Evolutionary conservation across 2,888 invertebrate species (phyloP).

Genomic region (Parnassius orleans): DNA sequence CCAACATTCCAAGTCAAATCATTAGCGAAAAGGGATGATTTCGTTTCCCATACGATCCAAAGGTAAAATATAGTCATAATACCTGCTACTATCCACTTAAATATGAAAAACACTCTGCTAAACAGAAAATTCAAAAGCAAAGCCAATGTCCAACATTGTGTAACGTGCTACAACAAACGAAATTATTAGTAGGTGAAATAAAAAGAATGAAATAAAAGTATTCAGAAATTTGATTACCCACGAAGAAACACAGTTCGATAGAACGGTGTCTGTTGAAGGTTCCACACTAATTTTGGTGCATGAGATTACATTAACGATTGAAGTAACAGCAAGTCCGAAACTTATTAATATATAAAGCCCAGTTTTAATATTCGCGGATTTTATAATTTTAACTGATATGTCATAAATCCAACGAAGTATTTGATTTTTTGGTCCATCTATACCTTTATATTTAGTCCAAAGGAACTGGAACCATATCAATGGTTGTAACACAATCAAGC

Average conservation of each 20-base stretch:
- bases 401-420: constrained; percentile 81
- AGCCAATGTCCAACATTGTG: constrained; percentile 84
- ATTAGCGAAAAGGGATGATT: constrained; percentile 76
- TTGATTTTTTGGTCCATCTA: constrained; percentile 78
- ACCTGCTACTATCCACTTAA: constrained; percentile 88
- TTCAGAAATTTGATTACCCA: constrained; percentile 62
- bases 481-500: constrained; percentile 80
- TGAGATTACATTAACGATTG: constrained; percentile 83
- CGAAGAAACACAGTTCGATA: constrained; percentile 73
- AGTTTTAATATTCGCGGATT: constrained; percentile 82
- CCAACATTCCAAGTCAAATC: constrained; percentile 86
- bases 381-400: constrained; percentile 82
- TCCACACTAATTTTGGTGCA: constrained; percentile 55
- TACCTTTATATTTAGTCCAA: constrained; percentile 79
- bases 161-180: constrained; percentile 85
- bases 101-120: constrained; percentile 89
- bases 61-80: constrained; percentile 84
- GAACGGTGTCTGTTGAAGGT: constrained; percentile 44
- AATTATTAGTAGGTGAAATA: background rate
- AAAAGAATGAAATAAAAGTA: constrained; percentile 4
- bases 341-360: constrained; percentile 85
- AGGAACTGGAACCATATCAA: constrained; percentile 88
- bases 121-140: constrained; percentile 89
- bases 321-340: constrained; percentile 82
- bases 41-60: constrained; percentile 84